These are phyloP conservation scores for Clarias fuscus DNA, from an alignment of 2,797 vertebrate species.

Conservation along the genomic window DNA sequence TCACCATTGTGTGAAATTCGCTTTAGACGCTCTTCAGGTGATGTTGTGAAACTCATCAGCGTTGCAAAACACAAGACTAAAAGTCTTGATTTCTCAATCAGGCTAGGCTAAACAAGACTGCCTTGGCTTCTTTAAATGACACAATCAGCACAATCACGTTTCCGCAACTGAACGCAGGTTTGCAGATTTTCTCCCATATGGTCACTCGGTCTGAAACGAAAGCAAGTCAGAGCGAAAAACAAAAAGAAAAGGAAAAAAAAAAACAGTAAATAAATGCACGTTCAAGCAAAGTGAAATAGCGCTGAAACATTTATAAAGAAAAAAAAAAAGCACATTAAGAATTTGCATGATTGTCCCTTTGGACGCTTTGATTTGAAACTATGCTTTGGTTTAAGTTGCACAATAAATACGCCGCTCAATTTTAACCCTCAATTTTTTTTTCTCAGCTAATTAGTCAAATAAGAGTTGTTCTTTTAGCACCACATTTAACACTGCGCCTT, in stretches of 20 bases:
- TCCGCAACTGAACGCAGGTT: conserved; percentile 71
- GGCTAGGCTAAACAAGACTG: conserved; percentile 65
- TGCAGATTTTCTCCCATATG: conserved; percentile 66
- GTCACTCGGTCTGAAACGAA: conserved; percentile 60
- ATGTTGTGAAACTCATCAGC: conserved; percentile 66
- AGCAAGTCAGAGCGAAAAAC: neutral
- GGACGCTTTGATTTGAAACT: neutral
- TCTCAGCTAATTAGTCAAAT: neutral
- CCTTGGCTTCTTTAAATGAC: conserved; percentile 65
- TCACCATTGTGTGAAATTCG: conserved; percentile 31
- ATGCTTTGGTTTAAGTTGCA: neutral
- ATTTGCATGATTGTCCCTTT: neutral
- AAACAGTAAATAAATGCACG: neutral
- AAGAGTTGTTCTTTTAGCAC: no score
- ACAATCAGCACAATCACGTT: conserved; percentile 73
- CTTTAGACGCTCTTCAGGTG: conserved; percentile 49
- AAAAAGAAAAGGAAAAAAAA: neutral
- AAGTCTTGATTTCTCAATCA: conserved; percentile 73
- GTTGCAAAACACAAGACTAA: conserved; percentile 41
- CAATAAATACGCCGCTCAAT: neutral
- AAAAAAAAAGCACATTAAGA: neutral
- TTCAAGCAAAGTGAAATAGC: neutral
- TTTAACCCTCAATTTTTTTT: neutral
- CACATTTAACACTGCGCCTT: neutral
- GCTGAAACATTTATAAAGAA: neutral